These are phyloP conservation scores for Drosophila multiciliata DNA, from an alignment of 2,888 invertebrate species.

Conservation along the genomic window DNA sequence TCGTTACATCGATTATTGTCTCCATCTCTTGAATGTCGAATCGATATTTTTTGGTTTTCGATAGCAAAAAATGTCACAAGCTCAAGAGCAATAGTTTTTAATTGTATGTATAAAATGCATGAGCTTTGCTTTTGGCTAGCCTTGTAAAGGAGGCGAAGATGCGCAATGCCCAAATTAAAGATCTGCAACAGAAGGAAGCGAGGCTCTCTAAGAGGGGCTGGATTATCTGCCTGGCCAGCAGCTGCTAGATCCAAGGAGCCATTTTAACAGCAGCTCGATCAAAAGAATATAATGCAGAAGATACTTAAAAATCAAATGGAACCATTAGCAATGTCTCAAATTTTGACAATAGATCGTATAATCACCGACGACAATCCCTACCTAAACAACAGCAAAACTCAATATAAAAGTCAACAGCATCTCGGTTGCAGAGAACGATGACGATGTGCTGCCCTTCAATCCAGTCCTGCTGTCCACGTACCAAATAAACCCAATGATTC, in stretches of 20 bases:
- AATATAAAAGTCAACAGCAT: background rate
- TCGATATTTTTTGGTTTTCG: background rate
- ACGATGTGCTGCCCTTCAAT: background rate
- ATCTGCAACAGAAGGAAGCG: constrained; percentile 70
- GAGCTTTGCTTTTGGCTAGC: constrained; percentile 44
- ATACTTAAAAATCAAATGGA: background rate
- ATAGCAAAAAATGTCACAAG: background rate
- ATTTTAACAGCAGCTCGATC: constrained; percentile 40
- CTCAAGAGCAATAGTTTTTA: background rate
- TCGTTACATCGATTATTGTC: background rate
- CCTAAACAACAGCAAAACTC: background rate
- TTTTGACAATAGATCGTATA: background rate
- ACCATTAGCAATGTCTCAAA: background rate
- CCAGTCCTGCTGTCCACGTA: background rate
- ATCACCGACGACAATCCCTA: background rate
- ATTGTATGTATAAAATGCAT: background rate
- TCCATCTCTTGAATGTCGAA: background rate
- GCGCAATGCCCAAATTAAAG: constrained; percentile 83
- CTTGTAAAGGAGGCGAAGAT: constrained; percentile 83
- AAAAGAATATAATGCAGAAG: background rate
- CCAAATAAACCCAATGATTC: background rate
- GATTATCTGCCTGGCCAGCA: constrained; percentile 19
- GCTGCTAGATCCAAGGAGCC: constrained; percentile 30
- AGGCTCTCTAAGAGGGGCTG: constrained; percentile 15
- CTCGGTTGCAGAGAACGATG: background rate